Percentiles rank a stretch among this genome's conserved stretches.
These are phyloP conservation scores for Mantis religiosa DNA, from an alignment of 2,888 invertebrate species.

Conservation along the genomic window DNA sequence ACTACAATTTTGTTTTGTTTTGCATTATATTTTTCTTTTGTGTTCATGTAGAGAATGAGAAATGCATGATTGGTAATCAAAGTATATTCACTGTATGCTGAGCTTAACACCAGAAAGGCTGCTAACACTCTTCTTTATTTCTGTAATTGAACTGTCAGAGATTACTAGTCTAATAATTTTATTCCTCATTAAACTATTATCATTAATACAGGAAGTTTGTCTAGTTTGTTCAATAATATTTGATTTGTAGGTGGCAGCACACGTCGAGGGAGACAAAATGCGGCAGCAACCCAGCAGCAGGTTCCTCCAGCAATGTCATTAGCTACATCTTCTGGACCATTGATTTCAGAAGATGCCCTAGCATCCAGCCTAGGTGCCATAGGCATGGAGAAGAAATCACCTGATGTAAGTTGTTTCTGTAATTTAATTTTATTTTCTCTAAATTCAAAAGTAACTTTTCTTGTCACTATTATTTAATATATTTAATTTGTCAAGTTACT, in stretches of 20 bases:
- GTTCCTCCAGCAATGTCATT: conserved; percentile 28
- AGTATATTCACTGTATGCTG: neutral
- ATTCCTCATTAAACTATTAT: neutral
- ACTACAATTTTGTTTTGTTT: too few species aligned
- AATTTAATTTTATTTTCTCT: neutral
- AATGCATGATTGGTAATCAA: neutral
- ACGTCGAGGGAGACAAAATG: conserved; percentile 47
- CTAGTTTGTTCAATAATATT: neutral
- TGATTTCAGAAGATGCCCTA: neutral
- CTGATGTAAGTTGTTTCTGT: conserved; percentile 20
- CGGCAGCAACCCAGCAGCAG: conserved; percentile 35
- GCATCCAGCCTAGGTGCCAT: neutral
- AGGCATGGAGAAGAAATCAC: conserved; percentile 10
- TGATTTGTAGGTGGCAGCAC: conserved; percentile 40
- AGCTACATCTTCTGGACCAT: conserved; percentile 20
- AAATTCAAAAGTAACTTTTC: too few species aligned
- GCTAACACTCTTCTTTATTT: neutral
- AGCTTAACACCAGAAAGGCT: neutral
- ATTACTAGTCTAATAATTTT: neutral
- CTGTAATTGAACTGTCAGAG: neutral
- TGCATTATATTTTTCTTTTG: too few species aligned
- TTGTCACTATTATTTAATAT: too few species aligned
- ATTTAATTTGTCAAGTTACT: too few species aligned
- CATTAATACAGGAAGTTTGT: neutral
- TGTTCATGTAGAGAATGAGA: neutral